phyloP scores from a whole-genome alignment of 2,797 vertebrate species.

The Benthosema pterotum region DNA sequence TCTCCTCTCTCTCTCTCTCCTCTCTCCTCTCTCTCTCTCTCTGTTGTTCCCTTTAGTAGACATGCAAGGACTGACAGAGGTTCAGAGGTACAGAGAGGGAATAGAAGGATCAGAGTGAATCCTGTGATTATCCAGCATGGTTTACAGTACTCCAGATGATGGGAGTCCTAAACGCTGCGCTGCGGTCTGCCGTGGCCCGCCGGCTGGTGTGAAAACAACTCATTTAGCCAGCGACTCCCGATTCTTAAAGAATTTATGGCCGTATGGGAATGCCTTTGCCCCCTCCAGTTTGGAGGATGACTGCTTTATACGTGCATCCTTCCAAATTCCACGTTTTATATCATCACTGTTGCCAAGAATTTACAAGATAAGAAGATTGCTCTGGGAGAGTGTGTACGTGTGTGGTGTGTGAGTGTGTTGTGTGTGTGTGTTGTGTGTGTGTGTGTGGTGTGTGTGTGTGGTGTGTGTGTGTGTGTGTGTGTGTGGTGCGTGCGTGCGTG shows the following conservation, averaged over 20 bases:
- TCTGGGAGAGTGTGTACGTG: slow-evolving; percentile 35
- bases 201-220: slow-evolving; percentile 37
- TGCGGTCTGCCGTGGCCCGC: slow-evolving; percentile 21
- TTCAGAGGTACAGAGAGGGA: slow-evolving; percentile 9
- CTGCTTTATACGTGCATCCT: slow-evolving; percentile 36
- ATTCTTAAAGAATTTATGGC: slow-evolving; percentile 40
- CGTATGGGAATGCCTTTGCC: slow-evolving; percentile 52
- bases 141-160: slow-evolving; percentile 12
- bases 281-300: slow-evolving; percentile 41
- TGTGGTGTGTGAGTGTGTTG: slow-evolving; percentile 32
- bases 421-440: slow-evolving; percentile 25
- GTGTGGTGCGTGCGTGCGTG: slow-evolving; percentile 19
- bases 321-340: slow-evolving; percentile 56
- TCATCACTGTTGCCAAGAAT: slow-evolving; percentile 48
- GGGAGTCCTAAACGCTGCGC: neutral
- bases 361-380: slow-evolving; percentile 65
- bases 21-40: neutral
- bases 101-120: slow-evolving; percentile 29
- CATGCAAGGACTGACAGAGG: slow-evolving; percentile 9
- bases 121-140: slow-evolving; percentile 18
- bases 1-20: neutral
- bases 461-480: slow-evolving; percentile 30
- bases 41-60: neutral
- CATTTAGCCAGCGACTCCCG: slow-evolving; percentile 22
- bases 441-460: slow-evolving; percentile 14